phyloP scores from a whole-genome alignment of 2,113 vertebrate genomes.

The Azemiops feae region DNA sequence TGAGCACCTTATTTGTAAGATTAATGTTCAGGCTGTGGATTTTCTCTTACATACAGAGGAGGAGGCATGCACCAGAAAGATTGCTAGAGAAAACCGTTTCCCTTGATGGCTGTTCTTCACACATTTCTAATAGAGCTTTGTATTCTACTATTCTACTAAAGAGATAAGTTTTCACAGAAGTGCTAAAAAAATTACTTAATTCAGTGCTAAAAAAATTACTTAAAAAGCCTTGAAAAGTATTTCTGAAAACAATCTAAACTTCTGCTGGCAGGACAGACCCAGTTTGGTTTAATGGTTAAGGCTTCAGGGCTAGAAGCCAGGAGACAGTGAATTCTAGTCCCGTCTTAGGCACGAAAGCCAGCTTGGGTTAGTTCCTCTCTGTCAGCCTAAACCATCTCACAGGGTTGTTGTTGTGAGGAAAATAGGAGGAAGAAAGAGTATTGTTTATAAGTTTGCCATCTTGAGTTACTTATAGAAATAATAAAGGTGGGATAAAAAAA shows the following conservation, averaged over 20 bases:
- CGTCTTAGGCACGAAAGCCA: neutral
- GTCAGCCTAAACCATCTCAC: neutral
- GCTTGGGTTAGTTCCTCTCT: neutral
- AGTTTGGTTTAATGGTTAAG: neutral
- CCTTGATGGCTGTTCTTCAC: neutral
- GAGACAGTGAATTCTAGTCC: neutral
- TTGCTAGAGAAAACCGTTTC: neutral
- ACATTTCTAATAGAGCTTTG: neutral
- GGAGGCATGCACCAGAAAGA: neutral
- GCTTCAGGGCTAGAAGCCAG: neutral
- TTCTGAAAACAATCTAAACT: neutral
- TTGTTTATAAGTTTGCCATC: neutral
- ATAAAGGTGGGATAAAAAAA: neutral
- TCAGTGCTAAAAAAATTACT: neutral
- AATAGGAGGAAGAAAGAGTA: neutral
- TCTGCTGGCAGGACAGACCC: neutral
- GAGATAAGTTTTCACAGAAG: neutral
- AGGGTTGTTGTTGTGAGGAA: neutral
- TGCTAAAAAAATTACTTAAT: neutral
- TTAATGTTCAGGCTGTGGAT: neutral
- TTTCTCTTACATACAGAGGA: neutral
- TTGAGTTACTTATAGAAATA: neutral
- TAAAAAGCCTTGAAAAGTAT: neutral
- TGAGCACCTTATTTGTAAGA: conserved; percentile 13
- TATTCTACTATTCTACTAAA: neutral